Evolutionary conservation across 2,797 vertebrate species (phyloP).

Genomic region (Paedocypris micromegethes): DNA sequence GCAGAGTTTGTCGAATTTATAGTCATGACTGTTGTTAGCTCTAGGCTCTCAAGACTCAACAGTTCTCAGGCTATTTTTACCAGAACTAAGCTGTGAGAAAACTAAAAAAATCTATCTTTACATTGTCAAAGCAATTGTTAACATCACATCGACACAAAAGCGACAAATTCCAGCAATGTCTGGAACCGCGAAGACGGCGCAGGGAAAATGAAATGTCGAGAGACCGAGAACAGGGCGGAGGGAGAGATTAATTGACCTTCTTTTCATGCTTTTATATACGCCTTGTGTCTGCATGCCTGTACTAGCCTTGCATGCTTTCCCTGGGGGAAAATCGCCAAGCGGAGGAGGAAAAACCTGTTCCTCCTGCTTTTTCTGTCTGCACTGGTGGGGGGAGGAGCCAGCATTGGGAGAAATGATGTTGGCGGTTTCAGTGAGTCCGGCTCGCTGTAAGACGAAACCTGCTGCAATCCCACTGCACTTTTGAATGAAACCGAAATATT

Average conservation of each 20-base stretch:
- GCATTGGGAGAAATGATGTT: conserved; percentile 5
- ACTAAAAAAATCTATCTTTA: not conserved
- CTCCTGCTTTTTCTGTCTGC: conserved; percentile 61
- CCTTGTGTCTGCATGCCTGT: conserved; percentile 50
- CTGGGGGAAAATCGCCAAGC: conserved; percentile 43
- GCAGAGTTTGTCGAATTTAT: too few relatives aligned
- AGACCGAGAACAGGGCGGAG: conserved; percentile 38
- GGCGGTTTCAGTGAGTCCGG: conserved; percentile 42
- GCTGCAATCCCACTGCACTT: conserved; percentile 15
- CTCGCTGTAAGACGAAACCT: conserved; percentile 39
- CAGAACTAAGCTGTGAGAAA: too few relatives aligned
- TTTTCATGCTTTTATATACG: conserved; percentile 46
- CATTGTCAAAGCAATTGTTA: conserved; percentile 31
- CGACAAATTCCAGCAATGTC: conserved; percentile 28
- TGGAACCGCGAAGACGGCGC: conserved; percentile 26
- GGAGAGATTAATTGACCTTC: conserved; percentile 40
- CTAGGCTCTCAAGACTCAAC: too few relatives aligned
- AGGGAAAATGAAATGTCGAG: conserved; percentile 20
- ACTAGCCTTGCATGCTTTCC: conserved; percentile 53
- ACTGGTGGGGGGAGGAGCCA: conserved; percentile 43
- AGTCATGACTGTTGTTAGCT: too few relatives aligned
- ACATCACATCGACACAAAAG: conserved; percentile 41
- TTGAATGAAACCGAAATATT: conserved; percentile 15
- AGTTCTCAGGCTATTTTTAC: too few relatives aligned
- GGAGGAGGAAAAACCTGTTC: conserved; percentile 68